These are phyloP conservation scores for Arctopsyche grandis DNA, from an alignment of 1,140 invertebrate genomes.

Conservation along the genomic window DNA sequence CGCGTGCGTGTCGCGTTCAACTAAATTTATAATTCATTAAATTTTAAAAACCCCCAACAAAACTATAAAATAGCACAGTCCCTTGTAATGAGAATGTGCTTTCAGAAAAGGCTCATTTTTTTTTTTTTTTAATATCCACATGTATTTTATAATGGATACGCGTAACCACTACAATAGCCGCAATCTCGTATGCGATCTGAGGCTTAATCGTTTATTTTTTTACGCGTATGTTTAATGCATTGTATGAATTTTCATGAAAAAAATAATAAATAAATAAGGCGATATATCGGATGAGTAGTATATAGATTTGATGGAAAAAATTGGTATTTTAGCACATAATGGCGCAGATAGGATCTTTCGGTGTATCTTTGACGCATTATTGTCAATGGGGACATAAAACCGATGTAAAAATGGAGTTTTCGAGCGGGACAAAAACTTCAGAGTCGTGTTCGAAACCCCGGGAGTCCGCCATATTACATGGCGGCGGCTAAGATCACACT, in stretches of 20 bases:
- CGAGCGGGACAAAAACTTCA: conserved; percentile 21
- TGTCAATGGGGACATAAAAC: conserved; percentile 24
- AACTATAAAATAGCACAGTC: not conserved
- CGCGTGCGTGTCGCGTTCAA: not conserved
- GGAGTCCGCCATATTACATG: conserved; percentile 38
- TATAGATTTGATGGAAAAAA: not conserved
- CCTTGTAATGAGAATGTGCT: too few species aligned
- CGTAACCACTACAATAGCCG: too few species aligned
- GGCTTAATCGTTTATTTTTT: too few species aligned
- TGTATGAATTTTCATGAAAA: too few species aligned
- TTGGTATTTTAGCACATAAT: not conserved
- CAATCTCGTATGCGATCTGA: too few species aligned
- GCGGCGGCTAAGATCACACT: not conserved
- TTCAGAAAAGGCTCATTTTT: too few species aligned
- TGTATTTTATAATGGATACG: too few species aligned
- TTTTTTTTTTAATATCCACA: too few species aligned
- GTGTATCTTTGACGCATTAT: conserved; percentile 34
- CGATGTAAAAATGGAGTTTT: conserved; percentile 23
- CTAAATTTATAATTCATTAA: not conserved
- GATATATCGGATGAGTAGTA: not conserved
- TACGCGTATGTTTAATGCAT: too few species aligned
- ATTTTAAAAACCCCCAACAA: not conserved
- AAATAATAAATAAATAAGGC: not conserved
- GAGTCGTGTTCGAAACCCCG: conserved; percentile 13
- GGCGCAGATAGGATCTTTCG: conserved; percentile 36